Evolutionary conservation across 2,113 vertebrate species (phyloP), one percentile per base, ranked within the genome.

Genomic region (Pterophyllum scalare): DNA sequence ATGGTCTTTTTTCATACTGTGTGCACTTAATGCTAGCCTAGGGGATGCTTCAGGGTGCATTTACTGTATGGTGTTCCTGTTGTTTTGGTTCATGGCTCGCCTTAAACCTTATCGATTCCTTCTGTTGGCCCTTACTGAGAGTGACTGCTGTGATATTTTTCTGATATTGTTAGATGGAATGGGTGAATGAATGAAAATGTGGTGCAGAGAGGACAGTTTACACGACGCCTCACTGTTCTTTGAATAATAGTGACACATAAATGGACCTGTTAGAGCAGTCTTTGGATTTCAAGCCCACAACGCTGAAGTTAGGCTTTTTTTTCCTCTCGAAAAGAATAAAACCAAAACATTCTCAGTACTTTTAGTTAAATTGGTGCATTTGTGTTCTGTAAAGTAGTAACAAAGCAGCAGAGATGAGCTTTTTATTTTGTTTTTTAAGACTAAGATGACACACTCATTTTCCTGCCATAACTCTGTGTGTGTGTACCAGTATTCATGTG

Each of bases 381-480:
- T 70, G 54, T 88, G 59, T 91, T 38, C 22, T 81, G 46, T 91
- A 56, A 87, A 87, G 80, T 80, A 82, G 83, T 87, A 88, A 87
- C 81, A 81, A 89, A 88, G 88, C 64, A 86, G 81, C 85, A 84
- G 79, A 83, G 65, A 67, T 87, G 67, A 87, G 77, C 76, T 85
- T 76, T 80, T n/a, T 86, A 62, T 70, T 82, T 35, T 2, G 12
- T 86, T 86, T 91, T 83, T 70, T 6, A 58, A 70, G 38, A 67
- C 62, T 64, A 84, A 92, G 43, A 88, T 93, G 93, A 94, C 92
- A 82, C 83, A 82, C 83, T 33, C 88, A 91, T 94, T 92, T 85
- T 94, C 87, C 92, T 94, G 94, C 94, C 92, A 94, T 94, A 91
- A 84, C 81, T 89, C 1, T 33, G 31, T 87, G 35, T 38, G 35